These are phyloP conservation scores for Caerostris darwini DNA, from an alignment of 1,140 invertebrate genomes.

Conservation along the genomic window DNA sequence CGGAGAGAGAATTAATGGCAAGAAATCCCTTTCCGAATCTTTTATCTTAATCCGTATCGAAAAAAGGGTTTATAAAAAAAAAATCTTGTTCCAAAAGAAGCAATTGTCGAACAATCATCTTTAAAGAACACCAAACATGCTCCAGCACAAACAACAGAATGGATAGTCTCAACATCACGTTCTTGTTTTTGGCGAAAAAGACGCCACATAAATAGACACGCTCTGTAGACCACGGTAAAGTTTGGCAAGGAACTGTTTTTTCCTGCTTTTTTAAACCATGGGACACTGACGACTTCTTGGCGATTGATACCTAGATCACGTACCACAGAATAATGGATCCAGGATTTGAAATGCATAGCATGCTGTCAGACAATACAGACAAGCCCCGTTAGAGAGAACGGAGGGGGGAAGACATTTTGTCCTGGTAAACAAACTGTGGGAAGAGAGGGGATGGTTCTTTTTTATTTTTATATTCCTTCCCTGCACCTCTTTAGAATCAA, in stretches of 20 bases:
- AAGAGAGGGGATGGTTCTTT: background rate
- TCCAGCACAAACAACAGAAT: background rate
- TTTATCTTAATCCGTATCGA: slow-evolving; percentile 41
- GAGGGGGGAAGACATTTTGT: background rate
- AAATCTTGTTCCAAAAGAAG: background rate
- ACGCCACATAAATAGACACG: slow-evolving; percentile 14
- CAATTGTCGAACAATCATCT: slow-evolving; percentile 10
- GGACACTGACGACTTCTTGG: slow-evolving; percentile 17
- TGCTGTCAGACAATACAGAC: slow-evolving; percentile 39
- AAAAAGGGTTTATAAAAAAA: slow-evolving; percentile 26
- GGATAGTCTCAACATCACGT: background rate
- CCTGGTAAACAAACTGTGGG: slow-evolving; percentile 49
- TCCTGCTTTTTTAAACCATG: slow-evolving; percentile 21
- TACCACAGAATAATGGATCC: background rate
- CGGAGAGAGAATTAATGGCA: background rate
- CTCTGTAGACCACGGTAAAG: background rate
- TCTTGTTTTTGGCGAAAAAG: background rate
- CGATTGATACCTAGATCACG: slow-evolving; percentile 51
- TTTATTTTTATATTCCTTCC: background rate
- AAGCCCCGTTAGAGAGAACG: slow-evolving; percentile 50
- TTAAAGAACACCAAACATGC: slow-evolving; percentile 31
- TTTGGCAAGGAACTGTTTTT: background rate
- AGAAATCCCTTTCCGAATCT: background rate
- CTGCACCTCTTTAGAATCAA: slow-evolving; percentile 27
- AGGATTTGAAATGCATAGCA: slow-evolving; percentile 44